Base-by-base conservation (phyloP, 2,888 invertebrate species). In the Spilarctia lutea region DNA sequence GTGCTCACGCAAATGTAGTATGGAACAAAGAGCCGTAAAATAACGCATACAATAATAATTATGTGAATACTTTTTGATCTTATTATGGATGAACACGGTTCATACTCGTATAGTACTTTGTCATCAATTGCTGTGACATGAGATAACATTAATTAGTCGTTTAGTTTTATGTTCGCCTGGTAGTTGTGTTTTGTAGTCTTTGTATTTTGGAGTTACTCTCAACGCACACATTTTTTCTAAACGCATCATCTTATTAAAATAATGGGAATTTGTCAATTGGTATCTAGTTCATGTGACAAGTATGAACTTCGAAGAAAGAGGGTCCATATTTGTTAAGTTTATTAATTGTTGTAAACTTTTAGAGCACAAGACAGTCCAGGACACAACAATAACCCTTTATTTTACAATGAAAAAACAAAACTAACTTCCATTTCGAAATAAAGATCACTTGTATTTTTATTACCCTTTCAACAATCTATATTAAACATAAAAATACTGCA, bases 11-110 rank as follows among this genome's bases (percentile, higher is more conserved):
- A 85, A 88, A 88, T 90, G 84, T 81, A 82, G 78, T 83, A 76
- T 75, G 81, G 85, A 90, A 91, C 92, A 91, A 91, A 91, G 91
- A 90, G 86, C 87, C 84, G 87, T 89, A 90, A 88, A 87, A 87
- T 84, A 87, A 84, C 85, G 83, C 87, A 87, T 89, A 84, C 87
- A 89, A 87, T 86, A 81, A 87, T 86, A 48, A 71, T 63, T 85
- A 86, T 81, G 85, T 83, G 85, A 87, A 85, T 87, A 85, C 83
- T 83, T 87, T 85, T 86, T 87, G 88, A 91, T 88, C 89, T 90
- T 87, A 87, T 87, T 89, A 87, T 83, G 85, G 83, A 84, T 84
- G 81, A 82, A 85, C 86, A 88, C 83, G 83, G 81, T 84, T 83
- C 83, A 81, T 79, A 81, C 81, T 84, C 82, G 65, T 65, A 84